These are phyloP conservation scores for Cynocephalus volans DNA, from an alignment of 2,113 vertebrate species.

Conservation along the genomic window DNA sequence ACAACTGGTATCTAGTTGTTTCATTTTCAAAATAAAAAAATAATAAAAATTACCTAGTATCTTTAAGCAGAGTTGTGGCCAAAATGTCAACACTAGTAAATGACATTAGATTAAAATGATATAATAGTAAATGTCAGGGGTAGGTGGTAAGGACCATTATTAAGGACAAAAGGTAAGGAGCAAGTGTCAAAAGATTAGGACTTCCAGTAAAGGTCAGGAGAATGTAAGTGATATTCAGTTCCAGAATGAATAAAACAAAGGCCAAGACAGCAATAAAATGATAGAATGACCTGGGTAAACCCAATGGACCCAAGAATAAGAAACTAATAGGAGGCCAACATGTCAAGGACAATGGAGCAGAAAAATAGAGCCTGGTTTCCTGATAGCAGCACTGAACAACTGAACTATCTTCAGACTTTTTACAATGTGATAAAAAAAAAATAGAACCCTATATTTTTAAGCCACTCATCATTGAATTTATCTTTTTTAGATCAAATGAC, in stretches of 20 bases:
- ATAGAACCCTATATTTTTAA: neutral
- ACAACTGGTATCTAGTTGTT: neutral
- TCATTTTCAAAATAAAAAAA: neutral
- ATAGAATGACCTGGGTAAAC: neutral
- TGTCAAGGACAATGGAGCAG: neutral
- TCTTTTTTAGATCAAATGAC: neutral
- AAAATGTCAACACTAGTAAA: neutral
- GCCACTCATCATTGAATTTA: neutral
- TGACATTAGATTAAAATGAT: neutral
- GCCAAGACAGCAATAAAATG: neutral
- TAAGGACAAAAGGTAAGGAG: neutral
- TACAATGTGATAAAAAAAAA: neutral
- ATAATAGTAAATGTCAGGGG: neutral
- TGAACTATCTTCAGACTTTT: neutral
- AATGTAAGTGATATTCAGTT: fast-evolving
- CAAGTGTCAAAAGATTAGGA: neutral
- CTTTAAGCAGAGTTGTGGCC: neutral
- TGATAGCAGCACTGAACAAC: neutral
- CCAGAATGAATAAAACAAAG: neutral
- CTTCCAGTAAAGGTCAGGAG: neutral
- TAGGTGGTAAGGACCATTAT: too few species aligned
- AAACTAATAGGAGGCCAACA: too few species aligned
- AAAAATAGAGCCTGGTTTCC: neutral
- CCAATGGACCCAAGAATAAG: neutral
- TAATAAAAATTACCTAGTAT: neutral